A percentile compares a stretch with the other conserved stretches of the same genome.
Conservation (phyloP, 2,888 invertebrate species). For the Aethes cnicana region DNA sequence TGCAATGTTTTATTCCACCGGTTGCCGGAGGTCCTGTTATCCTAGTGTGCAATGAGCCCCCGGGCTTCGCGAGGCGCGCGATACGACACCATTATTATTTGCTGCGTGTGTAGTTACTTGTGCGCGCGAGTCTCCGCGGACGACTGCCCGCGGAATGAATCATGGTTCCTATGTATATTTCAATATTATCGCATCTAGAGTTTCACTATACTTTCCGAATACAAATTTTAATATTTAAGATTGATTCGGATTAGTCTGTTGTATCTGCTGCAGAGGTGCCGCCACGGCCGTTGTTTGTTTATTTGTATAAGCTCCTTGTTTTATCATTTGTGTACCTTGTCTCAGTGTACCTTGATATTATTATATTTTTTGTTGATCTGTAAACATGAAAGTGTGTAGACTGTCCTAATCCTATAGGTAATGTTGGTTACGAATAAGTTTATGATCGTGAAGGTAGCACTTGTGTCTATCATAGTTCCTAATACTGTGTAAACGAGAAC, state of each 20-base stretch:
- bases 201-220: constrained; percentile 82
- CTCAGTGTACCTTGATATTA: constrained; percentile 53
- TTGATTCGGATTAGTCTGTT: constrained; percentile 81
- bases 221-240: constrained; percentile 83
- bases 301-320: constrained; percentile 54
- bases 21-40: constrained; percentile 78
- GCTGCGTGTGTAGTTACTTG: constrained; percentile 42
- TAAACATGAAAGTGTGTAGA: constrained; percentile 48
- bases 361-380: constrained; percentile 62
- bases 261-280: constrained; percentile 75
- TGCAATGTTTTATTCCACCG: constrained; percentile 82
- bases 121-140: constrained; percentile 68
- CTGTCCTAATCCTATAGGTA: constrained; percentile 50
- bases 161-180: constrained; percentile 84
- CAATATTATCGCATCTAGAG: constrained; percentile 83
- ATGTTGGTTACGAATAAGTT: constrained; percentile 74
- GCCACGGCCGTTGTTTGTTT: constrained; percentile 78
- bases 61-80: constrained; percentile 76
- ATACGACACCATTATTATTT: constrained; percentile 70
- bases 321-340: constrained; percentile 44
- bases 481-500: constrained; percentile 79
- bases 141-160: constrained; percentile 76
- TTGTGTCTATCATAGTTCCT: constrained; percentile 81
- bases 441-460: constrained; percentile 74
- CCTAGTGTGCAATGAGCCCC: constrained; percentile 66